Percentiles rank a stretch among this genome's conserved stretches.
phyloP scores from a whole-genome alignment of 2,888 invertebrate genomes.

The Polymixis lichenea region DNA sequence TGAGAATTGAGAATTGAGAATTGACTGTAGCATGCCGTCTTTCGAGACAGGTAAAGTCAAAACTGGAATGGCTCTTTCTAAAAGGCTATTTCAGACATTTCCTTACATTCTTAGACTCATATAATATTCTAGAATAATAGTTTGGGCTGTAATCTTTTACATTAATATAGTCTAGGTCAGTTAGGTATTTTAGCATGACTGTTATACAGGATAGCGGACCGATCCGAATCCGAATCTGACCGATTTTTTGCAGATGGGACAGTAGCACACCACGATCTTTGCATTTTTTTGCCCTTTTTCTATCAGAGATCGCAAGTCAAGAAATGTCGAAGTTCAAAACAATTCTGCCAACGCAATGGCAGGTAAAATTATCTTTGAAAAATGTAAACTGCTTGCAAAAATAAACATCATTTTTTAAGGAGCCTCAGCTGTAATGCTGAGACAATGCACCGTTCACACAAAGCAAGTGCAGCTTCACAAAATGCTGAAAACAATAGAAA shows the following conservation, averaged over 20 bases:
- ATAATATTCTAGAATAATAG: neutral
- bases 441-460: slow-evolving; percentile 17
- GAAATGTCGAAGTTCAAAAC: neutral
- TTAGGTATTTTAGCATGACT: neutral
- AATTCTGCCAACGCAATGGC: neutral
- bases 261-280: neutral
- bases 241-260: neutral
- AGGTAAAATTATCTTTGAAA: neutral
- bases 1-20: too few relatives aligned
- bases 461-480: slow-evolving; percentile 11
- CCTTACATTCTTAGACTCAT: neutral
- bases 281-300: neutral
- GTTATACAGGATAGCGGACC: neutral
- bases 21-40: neutral
- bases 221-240: too few relatives aligned
- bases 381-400: neutral
- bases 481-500: slow-evolving; percentile 1
- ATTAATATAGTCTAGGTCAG: neutral
- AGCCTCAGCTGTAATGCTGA: neutral
- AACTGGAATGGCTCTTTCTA: neutral
- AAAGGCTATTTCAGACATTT: neutral
- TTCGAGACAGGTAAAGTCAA: neutral
- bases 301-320: neutral
- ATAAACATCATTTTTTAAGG: neutral
- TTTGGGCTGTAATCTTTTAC: neutral